Conservation (phyloP, 2,888 invertebrate genomes). For the Scaptomyza caliginosa region DNA sequence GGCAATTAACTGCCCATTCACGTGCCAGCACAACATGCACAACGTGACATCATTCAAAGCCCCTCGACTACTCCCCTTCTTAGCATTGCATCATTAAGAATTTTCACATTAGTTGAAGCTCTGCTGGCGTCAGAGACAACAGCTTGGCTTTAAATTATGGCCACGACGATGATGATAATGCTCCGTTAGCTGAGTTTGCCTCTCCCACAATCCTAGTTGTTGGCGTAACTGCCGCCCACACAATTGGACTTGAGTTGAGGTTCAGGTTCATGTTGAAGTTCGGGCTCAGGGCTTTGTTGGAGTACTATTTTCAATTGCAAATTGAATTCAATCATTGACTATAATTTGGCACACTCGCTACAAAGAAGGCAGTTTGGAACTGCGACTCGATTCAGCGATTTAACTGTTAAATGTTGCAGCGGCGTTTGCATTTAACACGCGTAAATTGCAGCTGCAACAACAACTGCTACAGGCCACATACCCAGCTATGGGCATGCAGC, state of each 20-base stretch:
- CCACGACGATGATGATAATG: constrained; percentile 17
- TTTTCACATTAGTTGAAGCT: constrained; percentile 11
- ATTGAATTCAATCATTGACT: constrained; percentile 79
- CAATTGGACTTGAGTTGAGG: neutral
- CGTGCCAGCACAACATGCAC: constrained; percentile 46
- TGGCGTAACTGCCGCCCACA: constrained; percentile 26
- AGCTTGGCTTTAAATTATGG: constrained; percentile 16
- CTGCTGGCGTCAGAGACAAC: constrained; percentile 8
- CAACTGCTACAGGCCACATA: constrained; percentile 14
- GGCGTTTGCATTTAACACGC: constrained; percentile 75
- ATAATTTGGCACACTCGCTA: constrained; percentile 71
- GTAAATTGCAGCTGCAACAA: constrained; percentile 66
- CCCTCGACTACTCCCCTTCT: neutral
- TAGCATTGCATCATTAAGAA: constrained; percentile 32
- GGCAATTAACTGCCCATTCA: constrained; percentile 67
- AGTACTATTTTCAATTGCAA: constrained; percentile 73
- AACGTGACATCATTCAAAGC: constrained; percentile 58
- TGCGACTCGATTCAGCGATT: constrained; percentile 24
- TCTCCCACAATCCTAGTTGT: neutral
- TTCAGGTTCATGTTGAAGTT: neutral
- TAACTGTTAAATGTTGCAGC: constrained; percentile 76
- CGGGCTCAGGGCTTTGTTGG: constrained; percentile 21
- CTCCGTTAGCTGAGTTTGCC: constrained; percentile 21
- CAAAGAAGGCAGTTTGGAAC: constrained; percentile 24
- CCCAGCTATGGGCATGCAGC: constrained; percentile 44